Base-by-base conservation (phyloP, 2,797 vertebrate species). In the Hypotaenidia okinawae region DNA sequence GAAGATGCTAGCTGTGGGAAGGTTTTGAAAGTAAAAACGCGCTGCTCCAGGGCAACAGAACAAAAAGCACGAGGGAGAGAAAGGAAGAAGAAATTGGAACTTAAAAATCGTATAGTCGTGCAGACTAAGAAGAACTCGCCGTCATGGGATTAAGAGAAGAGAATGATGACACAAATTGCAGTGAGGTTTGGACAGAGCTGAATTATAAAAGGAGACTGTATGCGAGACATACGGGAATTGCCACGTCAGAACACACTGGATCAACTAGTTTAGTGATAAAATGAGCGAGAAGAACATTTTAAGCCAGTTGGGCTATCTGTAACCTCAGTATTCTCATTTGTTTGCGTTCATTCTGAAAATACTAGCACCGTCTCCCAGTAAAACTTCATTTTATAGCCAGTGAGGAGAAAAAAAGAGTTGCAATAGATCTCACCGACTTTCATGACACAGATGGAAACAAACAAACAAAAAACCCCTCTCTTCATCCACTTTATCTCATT, bases 401-500 rank as follows among this genome's bases (percentile, higher is more conserved):
- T 17, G 24, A 83, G 39, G 17, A 30, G 4, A 4, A 19, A 68
- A 69, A 57, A 51, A 4, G 11, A 37, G 6, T 64, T 82, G 13
- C 28, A 83, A 28, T 54, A 61, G 17, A 52, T 68, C 72, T 84
- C 75, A 68, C 28, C 30, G 84, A 21, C 54, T 82, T 82, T 73
- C 68, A 25, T 43, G 68, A 52, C 62, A 83, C 24, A 84, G 77
- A 96, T 51, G 81, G 77, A 73, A 94, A 70, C 24, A 52, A 52
- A 52, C 13, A 55, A 52, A 51, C 2, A 52, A 85, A 54, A 72
- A 24, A 0, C 0, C 8, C 22, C 13, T 77, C 14, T 74, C 30
- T 83, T 91, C 16, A 51, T 89, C 51, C 5, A 0, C 67, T 92
- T 90, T 93, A 95, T 96, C 95, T 92, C 17, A 3, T 62, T 92